Percentiles rank a stretch among this genome's conserved stretches.
Evolutionary conservation across 2,797 vertebrate genomes (phyloP).

Genomic region (Argya squamiceps): DNA sequence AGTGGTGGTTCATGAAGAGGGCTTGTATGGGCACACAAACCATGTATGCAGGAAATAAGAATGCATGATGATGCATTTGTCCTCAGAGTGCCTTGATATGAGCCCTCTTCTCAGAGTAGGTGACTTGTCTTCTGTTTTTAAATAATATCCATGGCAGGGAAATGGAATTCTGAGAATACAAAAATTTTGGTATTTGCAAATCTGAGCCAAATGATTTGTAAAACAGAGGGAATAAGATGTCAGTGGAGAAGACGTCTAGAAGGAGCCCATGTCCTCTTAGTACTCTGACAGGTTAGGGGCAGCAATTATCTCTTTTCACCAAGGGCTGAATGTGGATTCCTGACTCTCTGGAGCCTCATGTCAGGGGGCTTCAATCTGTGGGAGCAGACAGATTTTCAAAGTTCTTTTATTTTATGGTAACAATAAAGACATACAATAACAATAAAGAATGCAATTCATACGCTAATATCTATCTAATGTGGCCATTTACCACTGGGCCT

Average conservation of each 20-base stretch:
- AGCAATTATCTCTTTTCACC: not conserved
- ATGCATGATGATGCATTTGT: not conserved
- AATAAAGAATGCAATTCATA: slow-evolving; percentile 45
- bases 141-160: not conserved
- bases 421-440: not conserved
- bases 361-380: not conserved
- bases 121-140: not conserved
- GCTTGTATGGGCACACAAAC: not conserved
- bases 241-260: not conserved
- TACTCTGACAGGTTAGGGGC: not conserved
- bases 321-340: not conserved
- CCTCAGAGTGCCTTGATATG: not conserved
- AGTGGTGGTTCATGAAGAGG: not conserved
- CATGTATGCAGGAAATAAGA: not conserved
- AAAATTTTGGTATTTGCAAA: not conserved
- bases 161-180: not conserved
- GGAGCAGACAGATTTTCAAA: slow-evolving; percentile 1
- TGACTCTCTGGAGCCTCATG: not conserved
- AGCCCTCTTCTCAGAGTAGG: not conserved
- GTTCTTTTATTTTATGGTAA: not conserved
- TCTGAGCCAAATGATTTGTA: not conserved
- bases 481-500: slow-evolving; percentile 46
- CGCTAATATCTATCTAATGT: slow-evolving; percentile 27
- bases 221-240: not conserved
- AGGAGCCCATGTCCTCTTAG: not conserved